Conservation (phyloP, 2,113 vertebrate species). For the Dunckerocampus dactyliophorus region DNA sequence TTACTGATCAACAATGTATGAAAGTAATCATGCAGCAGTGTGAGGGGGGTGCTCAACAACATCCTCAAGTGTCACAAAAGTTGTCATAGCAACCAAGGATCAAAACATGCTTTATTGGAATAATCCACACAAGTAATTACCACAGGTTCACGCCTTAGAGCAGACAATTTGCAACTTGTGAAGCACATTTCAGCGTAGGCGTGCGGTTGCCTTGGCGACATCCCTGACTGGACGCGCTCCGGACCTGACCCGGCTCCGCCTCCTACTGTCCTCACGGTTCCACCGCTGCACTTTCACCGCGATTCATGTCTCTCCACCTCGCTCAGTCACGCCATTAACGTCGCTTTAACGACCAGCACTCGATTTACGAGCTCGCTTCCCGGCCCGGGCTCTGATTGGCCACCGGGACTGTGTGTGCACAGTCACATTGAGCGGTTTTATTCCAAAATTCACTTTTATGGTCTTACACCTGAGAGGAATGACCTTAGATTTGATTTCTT, state of each 20-base stretch:
- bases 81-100: constrained; percentile 52
- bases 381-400: constrained; percentile 42
- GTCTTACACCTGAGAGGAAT: not conserved
- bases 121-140: constrained; percentile 22
- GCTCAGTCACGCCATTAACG: constrained; percentile 62
- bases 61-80: constrained; percentile 31
- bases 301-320: constrained; percentile 49
- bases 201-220: constrained; percentile 1
- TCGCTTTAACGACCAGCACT: constrained; percentile 61
- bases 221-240: constrained; percentile 9
- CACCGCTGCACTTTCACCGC: constrained; percentile 27
- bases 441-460: not conserved
- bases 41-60: constrained; percentile 31
- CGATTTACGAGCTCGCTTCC: constrained; percentile 53
- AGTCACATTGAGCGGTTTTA: constrained; percentile 19
- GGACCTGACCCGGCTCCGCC: constrained; percentile 44
- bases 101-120: constrained; percentile 32
- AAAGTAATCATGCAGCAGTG: constrained; percentile 28
- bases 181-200: not conserved
- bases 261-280: constrained; percentile 17
- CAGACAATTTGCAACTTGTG: not conserved
- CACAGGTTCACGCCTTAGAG: constrained; percentile 30
- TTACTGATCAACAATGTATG: not conserved
- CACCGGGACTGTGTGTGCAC: constrained; percentile 25
- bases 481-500: too few species aligned